A percentile compares a stretch with the other conserved stretches of the same genome.
These are phyloP conservation scores for Dryocosmus kuriphilus DNA, from an alignment of 2,888 invertebrate species.

Conservation along the genomic window DNA sequence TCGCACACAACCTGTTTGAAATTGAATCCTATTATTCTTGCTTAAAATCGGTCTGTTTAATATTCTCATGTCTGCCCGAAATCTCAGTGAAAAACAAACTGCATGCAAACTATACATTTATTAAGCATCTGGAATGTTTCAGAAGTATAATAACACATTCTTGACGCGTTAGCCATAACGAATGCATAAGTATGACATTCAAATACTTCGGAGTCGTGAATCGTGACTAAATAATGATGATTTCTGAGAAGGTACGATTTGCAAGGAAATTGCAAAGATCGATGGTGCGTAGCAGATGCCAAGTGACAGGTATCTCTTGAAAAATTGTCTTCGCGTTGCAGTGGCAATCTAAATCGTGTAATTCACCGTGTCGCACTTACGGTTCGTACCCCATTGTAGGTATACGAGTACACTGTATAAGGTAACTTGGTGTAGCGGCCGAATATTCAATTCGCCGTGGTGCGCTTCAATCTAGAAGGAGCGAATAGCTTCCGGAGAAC, in stretches of 20 bases:
- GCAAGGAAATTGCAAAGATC: constrained; percentile 55
- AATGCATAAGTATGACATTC: background rate
- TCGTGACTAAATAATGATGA: constrained; percentile 16
- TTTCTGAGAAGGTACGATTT: constrained; percentile 45
- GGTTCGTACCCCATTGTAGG: constrained; percentile 48
- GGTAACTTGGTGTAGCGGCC: constrained; percentile 51
- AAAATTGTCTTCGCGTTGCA: constrained; percentile 61
- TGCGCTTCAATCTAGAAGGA: constrained; percentile 62
- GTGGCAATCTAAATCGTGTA: constrained; percentile 59
- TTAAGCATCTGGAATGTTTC: background rate
- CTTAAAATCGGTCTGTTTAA: background rate
- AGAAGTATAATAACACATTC: background rate
- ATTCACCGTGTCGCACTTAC: constrained; percentile 60
- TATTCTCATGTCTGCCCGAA: background rate
- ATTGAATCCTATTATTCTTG: background rate
- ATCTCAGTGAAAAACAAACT: background rate
- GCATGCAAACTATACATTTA: background rate
- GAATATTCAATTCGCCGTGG: constrained; percentile 67
- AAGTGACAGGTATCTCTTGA: constrained; percentile 50
- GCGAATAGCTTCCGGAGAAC: constrained; percentile 66
- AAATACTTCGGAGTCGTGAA: background rate
- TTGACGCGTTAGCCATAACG: background rate
- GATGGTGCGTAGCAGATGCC: constrained; percentile 49
- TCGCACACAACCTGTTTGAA: background rate
- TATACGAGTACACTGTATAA: too few relatives aligned